phyloP scores from a whole-genome alignment of 2,797 vertebrate genomes.

The Perodicticus potto region DNA sequence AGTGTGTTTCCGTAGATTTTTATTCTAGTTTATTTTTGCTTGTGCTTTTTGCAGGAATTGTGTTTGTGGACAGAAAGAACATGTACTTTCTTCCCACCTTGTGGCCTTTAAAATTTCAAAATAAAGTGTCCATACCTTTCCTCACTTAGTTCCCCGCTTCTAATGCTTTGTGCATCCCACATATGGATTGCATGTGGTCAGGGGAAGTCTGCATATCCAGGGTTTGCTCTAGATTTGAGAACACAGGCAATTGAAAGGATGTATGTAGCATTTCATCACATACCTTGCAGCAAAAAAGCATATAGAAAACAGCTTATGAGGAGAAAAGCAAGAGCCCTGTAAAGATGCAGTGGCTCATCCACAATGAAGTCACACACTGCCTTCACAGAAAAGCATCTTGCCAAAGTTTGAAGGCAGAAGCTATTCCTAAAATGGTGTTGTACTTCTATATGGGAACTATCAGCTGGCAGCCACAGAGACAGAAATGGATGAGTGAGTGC shows the following conservation, averaged over 20 bases:
- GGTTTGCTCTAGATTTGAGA: not conserved
- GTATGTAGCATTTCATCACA: not conserved
- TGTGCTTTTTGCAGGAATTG: constrained; percentile 17
- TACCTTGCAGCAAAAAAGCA: not conserved
- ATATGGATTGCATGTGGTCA: not conserved
- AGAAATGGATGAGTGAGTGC: constrained; percentile 53
- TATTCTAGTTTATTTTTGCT: not conserved
- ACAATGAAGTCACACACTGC: not conserved
- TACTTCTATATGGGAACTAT: not conserved
- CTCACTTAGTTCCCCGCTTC: not conserved
- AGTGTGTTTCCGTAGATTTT: not conserved
- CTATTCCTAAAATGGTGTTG: constrained; percentile 72
- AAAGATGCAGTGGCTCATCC: not conserved
- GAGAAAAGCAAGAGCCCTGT: not conserved
- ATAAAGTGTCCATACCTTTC: not conserved
- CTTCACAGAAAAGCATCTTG: not conserved
- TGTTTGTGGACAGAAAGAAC: not conserved
- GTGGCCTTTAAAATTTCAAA: not conserved
- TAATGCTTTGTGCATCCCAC: not conserved
- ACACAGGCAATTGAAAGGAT: not conserved
- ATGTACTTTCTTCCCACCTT: not conserved
- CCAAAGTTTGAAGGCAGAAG: constrained; percentile 44
- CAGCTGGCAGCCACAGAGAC: constrained; percentile 56
- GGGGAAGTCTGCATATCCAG: not conserved
- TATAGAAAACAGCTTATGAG: not conserved